Percentiles rank a stretch among this genome's conserved stretches.
Evolutionary conservation across 1,140 invertebrate species (phyloP).

Genomic region (Trachymyrmex septentrionalis): DNA sequence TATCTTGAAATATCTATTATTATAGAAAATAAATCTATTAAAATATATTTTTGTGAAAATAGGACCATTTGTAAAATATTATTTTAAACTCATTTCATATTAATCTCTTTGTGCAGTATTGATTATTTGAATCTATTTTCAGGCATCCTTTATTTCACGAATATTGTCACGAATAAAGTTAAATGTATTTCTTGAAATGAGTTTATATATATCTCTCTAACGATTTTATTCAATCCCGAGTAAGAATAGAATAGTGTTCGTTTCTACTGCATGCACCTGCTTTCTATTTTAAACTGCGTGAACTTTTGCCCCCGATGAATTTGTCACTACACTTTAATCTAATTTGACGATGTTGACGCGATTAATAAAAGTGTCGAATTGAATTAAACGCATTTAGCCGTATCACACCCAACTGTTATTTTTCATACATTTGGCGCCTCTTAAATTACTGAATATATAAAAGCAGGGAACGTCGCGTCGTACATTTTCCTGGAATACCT

Average conservation of each 20-base stretch:
- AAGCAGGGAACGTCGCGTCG: not conserved
- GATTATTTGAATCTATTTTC: conserved; percentile 5
- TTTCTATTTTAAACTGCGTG: conserved; percentile 77
- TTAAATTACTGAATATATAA: conserved; percentile 47
- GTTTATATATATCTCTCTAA: not conserved
- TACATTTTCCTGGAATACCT: conserved; percentile 37
- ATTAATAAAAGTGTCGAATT: conserved; percentile 67
- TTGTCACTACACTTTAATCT: conserved; percentile 68
- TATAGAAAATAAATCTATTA: not conserved
- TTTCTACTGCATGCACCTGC: conserved; percentile 1
- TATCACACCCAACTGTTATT: conserved; percentile 45
- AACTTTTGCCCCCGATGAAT: conserved; percentile 77
- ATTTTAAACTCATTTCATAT: not conserved
- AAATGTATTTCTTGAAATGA: conserved; percentile 25
- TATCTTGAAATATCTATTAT: not conserved
- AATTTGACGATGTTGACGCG: conserved; percentile 67
- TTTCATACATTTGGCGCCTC: conserved; percentile 37
- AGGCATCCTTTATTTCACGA: not conserved
- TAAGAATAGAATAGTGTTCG: conserved; percentile 8
- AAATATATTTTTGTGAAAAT: not conserved
- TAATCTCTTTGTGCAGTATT: not conserved
- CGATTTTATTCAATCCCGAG: conserved; percentile 5
- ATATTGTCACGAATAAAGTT: not conserved
- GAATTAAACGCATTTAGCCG: conserved; percentile 64
- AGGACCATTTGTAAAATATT: not conserved